Evolutionary conservation across 2,797 vertebrate species (phyloP).

Genomic region (Erethizon dorsatum): DNA sequence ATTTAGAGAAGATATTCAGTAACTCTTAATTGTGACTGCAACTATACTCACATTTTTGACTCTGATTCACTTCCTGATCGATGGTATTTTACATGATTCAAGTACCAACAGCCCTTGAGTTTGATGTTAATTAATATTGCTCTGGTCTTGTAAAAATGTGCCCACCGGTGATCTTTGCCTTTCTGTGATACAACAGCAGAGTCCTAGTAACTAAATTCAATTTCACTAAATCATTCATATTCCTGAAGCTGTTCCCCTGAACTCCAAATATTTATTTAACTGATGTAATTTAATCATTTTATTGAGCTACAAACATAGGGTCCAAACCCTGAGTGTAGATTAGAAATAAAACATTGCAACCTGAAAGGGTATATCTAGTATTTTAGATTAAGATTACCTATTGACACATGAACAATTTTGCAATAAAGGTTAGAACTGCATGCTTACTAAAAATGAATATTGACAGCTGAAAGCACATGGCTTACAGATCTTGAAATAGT

Average conservation of each 20-base stretch:
- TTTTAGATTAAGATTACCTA: neutral
- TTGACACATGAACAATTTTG: neutral
- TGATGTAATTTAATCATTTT: slow-evolving; percentile 1
- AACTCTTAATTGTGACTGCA: slow-evolving; percentile 29
- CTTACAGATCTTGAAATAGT: neutral
- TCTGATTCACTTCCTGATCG: slow-evolving; percentile 72
- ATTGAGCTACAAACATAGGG: neutral
- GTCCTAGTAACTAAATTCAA: neutral
- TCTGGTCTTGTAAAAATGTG: slow-evolving; percentile 34
- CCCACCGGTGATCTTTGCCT: neutral
- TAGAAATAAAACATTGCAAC: neutral
- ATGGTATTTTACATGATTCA: slow-evolving; percentile 69
- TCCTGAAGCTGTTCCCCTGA: neutral
- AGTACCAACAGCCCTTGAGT: slow-evolving; percentile 49
- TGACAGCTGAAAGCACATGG: neutral
- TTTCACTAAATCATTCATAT: neutral
- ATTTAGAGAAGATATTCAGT: slow-evolving; percentile 64
- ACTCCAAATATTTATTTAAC: neutral
- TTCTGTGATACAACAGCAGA: neutral
- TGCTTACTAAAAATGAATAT: neutral
- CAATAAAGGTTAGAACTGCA: slow-evolving; percentile 16
- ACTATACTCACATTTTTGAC: slow-evolving; percentile 58
- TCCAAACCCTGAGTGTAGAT: neutral
- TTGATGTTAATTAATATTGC: slow-evolving; percentile 57
- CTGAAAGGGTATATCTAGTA: neutral